Evolutionary conservation across 2,797 vertebrate genomes (phyloP), one percentile per base, ranked within the genome.

Genomic region (Sebastes nivosus): DNA sequence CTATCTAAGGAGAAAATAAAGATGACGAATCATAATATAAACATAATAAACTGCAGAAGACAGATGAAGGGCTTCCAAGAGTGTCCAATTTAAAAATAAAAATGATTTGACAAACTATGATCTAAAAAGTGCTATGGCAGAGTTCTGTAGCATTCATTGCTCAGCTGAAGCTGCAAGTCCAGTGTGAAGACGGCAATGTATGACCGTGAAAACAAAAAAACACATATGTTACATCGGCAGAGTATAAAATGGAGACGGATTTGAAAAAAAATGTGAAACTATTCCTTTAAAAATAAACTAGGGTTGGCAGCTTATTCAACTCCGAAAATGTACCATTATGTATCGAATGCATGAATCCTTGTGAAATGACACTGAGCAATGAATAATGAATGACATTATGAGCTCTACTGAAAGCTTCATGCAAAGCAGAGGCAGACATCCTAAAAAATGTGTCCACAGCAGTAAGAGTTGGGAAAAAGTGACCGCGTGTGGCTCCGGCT

Each of bases 401-500:
- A 14, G 32, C n/a, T 13, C 46, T 5, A 67, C 16, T n/a, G 57
- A 79, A 66, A 89, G 59, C 42, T 25, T 71, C 63, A 76, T 74
- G 25, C 68, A 86, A 75, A 68, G 22, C 9, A 71, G 42, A 80
- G 24, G n/a, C 11, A 18, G 65, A 73, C 72, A 75, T 25, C 30
- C 36, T 20, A 32, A 18, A 73, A 79, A 80, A 77, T 27, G 73
- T 42, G 36, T 81, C 14, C 60, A 38, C 32, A 38, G 27, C 36
- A 12, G 58, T 24, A 66, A 29, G 68, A 82, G 77, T 72, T 77
- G 57, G 66, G 64, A 89, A 70, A 71, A 86, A 89, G 86, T 85
- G 82, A 90, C 30, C 38, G 84, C 75, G 84, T 73, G 80, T 73
- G 80, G 74, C 78, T 89, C 32, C 18, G 50, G 88, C 83, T 84